These are phyloP conservation scores for Acrobasis repandana DNA, from an alignment of 2,888 invertebrate genomes.

Conservation along the genomic window DNA sequence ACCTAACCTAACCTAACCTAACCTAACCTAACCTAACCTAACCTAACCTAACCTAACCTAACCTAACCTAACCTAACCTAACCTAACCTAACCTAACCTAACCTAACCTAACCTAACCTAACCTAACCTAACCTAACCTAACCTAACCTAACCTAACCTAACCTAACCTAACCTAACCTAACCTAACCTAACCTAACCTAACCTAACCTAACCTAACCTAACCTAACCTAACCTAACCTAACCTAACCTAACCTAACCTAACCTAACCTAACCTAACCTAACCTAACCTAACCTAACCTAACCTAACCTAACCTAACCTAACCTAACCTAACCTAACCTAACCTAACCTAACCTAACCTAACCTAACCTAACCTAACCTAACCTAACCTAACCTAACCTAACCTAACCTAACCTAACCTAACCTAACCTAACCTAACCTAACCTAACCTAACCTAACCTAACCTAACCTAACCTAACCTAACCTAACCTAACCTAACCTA, in stretches of 20 bases:
- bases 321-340: background rate
- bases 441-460: no score
- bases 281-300: conserved; percentile 11
- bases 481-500: no score
- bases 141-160: conserved; percentile 28
- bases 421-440: no score
- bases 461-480: no score
- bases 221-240: conserved; percentile 31
- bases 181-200: conserved; percentile 26
- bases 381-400: no score
- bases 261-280: conserved; percentile 35
- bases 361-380: no score
- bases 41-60: conserved; percentile 30
- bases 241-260: conserved; percentile 36
- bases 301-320: conserved; percentile 11
- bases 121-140: conserved; percentile 30
- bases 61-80: conserved; percentile 32
- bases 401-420: no score
- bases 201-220: conserved; percentile 27
- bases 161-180: conserved; percentile 25
- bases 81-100: conserved; percentile 27
- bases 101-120: conserved; percentile 27
- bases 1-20: conserved; percentile 26
- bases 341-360: background rate
- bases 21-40: conserved; percentile 28